Evolutionary conservation across 2,888 invertebrate species (phyloP).

Genomic region (Anodontia alba): DNA sequence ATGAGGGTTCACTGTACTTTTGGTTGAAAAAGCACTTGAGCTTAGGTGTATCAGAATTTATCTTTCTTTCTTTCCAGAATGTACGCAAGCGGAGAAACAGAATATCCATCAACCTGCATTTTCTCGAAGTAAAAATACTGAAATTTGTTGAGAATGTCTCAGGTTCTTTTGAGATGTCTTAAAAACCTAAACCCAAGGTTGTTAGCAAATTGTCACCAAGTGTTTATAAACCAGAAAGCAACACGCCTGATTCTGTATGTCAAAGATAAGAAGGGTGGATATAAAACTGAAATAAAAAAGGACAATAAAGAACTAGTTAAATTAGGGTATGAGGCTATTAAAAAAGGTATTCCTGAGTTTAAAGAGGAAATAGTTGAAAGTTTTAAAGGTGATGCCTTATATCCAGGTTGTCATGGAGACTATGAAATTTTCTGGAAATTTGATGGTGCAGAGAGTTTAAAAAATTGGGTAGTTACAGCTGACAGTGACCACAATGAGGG

Average conservation of each 20-base stretch:
- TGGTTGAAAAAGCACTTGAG: no score
- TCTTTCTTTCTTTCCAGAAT: no score
- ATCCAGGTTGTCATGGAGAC: constrained; percentile 87
- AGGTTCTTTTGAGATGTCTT: neutral
- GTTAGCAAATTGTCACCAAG: neutral
- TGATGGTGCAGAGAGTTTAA: constrained; percentile 87
- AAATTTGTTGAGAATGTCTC: neutral
- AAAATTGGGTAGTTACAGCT: constrained; percentile 88
- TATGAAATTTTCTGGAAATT: constrained; percentile 92
- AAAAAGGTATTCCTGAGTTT: constrained; percentile 41
- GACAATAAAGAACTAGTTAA: neutral
- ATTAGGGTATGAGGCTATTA: constrained; percentile 21
- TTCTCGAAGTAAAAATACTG: no score
- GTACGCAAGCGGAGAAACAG: no score
- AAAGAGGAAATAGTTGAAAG: constrained; percentile 89
- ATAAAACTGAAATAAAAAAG: constrained; percentile 13
- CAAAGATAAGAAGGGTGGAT: constrained; percentile 25
- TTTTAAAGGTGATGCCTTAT: constrained; percentile 88
- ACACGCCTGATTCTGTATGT: constrained; percentile 5
- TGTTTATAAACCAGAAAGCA: constrained; percentile 18
- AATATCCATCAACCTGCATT: no score
- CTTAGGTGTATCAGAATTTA: no score
- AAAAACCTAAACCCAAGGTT: neutral
- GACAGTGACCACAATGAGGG: constrained; percentile 94
- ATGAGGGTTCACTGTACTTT: no score